These are phyloP conservation scores for Acrobasis repandana DNA, from an alignment of 2,888 invertebrate genomes.

Conservation along the genomic window DNA sequence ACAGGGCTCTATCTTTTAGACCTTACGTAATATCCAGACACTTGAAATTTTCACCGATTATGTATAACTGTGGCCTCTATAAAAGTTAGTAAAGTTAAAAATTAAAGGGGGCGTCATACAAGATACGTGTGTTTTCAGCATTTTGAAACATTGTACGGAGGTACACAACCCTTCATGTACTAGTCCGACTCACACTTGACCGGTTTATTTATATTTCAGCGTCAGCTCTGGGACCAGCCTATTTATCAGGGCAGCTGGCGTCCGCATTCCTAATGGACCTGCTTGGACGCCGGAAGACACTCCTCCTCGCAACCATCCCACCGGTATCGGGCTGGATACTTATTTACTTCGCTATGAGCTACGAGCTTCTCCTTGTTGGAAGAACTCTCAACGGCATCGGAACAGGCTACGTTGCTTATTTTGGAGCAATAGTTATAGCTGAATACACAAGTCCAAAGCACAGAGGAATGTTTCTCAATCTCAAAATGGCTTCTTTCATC, in stretches of 20 bases:
- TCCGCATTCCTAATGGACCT: constrained; percentile 44
- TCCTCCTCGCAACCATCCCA: not conserved
- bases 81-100: too few species aligned
- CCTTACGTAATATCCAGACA: too few species aligned
- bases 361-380: not conserved
- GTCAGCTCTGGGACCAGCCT: constrained; percentile 37
- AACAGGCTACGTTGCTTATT: constrained; percentile 32
- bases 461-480: constrained; percentile 41
- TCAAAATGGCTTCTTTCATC: constrained; percentile 34
- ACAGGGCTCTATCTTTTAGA: too few species aligned
- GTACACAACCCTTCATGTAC: too few species aligned
- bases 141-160: too few species aligned
- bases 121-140: too few species aligned
- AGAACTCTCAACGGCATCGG: constrained; percentile 38
- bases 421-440: constrained; percentile 41
- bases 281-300: constrained; percentile 37
- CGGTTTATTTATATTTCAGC: constrained; percentile 44
- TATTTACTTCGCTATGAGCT: not conserved
- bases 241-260: constrained; percentile 39
- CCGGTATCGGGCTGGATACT: not conserved
- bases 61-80: too few species aligned
- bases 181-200: not conserved
- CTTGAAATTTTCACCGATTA: too few species aligned
- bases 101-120: too few species aligned
- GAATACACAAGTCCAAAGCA: constrained; percentile 40